A percentile compares a stretch with the other conserved stretches of the same genome.
phyloP scores from a whole-genome alignment of 2,888 invertebrate genomes.

The Melinaea marsaeus region DNA sequence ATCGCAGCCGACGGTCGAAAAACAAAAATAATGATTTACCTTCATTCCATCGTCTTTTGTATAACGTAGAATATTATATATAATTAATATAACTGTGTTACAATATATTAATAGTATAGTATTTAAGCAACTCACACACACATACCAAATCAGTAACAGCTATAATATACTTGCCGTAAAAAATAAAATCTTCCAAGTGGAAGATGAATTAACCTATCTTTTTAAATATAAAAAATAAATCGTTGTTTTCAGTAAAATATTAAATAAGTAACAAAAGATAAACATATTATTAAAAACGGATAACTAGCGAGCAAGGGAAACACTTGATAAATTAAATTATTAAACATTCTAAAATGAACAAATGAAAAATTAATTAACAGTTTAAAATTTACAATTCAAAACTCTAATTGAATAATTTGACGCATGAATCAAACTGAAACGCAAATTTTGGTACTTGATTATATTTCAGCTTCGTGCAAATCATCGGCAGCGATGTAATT shows the following conservation, averaged over 20 bases:
- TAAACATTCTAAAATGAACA: not conserved
- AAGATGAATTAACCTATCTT: too few species aligned
- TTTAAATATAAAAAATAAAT: too few species aligned
- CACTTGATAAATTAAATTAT: too few species aligned
- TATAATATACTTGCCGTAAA: too few species aligned
- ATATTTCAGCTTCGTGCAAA: not conserved
- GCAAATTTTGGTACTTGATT: not conserved
- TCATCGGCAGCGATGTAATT: not conserved
- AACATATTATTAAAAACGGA: too few species aligned
- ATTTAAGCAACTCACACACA: too few species aligned
- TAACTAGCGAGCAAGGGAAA: too few species aligned
- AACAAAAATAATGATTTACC: not conserved
- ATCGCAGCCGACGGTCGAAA: not conserved
- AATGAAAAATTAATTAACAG: not conserved
- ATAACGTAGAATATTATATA: conserved; percentile 14
- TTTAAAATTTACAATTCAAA: not conserved
- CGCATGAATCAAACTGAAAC: conserved; percentile 2
- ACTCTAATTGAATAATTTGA: not conserved
- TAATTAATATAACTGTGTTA: conserved; percentile 12
- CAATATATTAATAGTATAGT: not conserved
- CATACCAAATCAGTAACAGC: too few species aligned
- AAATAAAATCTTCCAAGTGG: too few species aligned
- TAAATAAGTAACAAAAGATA: too few species aligned
- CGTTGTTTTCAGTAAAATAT: too few species aligned
- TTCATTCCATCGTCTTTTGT: conserved; percentile 19